Conservation (phyloP, 2,888 invertebrate genomes). For the Tinea semifulvella region DNA sequence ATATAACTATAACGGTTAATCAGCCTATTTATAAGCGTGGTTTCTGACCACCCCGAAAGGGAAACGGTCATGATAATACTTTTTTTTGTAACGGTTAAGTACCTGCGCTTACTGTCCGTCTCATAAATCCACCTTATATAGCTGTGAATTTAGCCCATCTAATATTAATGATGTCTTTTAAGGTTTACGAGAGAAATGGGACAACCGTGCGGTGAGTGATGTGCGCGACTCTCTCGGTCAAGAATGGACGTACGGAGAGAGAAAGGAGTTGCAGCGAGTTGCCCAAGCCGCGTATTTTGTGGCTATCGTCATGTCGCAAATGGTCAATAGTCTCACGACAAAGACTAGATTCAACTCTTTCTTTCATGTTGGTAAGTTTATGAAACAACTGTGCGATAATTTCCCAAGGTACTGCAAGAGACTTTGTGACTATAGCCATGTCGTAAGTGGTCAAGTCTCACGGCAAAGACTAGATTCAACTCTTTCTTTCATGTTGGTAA, state of each 20-base stretch:
- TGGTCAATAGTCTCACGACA: constrained; percentile 77
- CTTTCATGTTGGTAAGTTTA: constrained; percentile 73
- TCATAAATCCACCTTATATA: too few species aligned
- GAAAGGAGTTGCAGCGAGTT: constrained; percentile 73
- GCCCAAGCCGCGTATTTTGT: constrained; percentile 79
- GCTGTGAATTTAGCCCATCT: too few species aligned
- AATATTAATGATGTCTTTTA: too few species aligned
- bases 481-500: constrained; percentile 75
- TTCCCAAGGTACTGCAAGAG: not conserved
- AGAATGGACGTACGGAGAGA: constrained; percentile 75
- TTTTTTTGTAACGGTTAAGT: too few species aligned
- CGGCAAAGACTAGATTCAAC: constrained; percentile 78
- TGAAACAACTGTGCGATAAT: constrained; percentile 70
- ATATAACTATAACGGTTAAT: too few species aligned
- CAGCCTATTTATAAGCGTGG: too few species aligned
- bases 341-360: constrained; percentile 78
- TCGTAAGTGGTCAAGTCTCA: constrained; percentile 77
- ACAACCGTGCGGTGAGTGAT: constrained; percentile 73
- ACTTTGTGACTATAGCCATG: constrained; percentile 76
- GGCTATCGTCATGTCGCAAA: constrained; percentile 75
- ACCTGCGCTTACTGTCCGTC: too few species aligned
- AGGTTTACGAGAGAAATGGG: constrained; percentile 77
- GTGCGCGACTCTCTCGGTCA: constrained; percentile 76
- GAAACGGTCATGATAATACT: too few species aligned
- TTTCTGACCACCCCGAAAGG: too few species aligned